Conservation (phyloP, 2,888 invertebrate species). For the Drosophila mimica region DNA sequence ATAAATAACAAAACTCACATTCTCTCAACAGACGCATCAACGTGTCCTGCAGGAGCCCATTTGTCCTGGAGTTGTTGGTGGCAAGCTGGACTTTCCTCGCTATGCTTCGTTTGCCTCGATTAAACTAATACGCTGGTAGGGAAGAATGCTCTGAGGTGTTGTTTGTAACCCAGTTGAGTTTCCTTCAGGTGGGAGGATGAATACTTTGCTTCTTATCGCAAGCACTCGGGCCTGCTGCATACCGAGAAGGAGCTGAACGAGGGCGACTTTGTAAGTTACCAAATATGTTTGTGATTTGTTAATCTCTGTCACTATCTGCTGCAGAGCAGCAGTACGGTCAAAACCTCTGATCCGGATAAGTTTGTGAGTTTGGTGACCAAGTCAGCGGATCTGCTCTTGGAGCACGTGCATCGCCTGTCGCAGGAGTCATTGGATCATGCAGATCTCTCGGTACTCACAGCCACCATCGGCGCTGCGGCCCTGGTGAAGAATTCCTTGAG, state of each 20-base stretch:
- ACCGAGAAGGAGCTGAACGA: conserved; percentile 83
- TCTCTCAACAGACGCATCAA: conserved; percentile 87
- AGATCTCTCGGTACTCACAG: conserved; percentile 91
- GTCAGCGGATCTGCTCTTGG: conserved; percentile 89
- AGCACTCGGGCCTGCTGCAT: conserved; percentile 87
- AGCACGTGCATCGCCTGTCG: conserved; percentile 91
- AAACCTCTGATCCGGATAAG: conserved; percentile 91
- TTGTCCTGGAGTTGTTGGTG: conserved; percentile 92
- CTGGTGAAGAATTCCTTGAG: conserved; percentile 91
- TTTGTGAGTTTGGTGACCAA: conserved; percentile 90
- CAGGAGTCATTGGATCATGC: conserved; percentile 95
- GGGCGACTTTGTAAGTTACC: conserved; percentile 76
- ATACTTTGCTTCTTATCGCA: conserved; percentile 91
- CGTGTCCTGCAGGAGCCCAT: conserved; percentile 91
- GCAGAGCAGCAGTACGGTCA: conserved; percentile 87
- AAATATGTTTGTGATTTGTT: neutral
- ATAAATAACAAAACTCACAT: conserved; percentile 24
- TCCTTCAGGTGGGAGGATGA: conserved; percentile 90
- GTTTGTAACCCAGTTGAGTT: conserved; percentile 9
- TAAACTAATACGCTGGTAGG: conserved; percentile 91
- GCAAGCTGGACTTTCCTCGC: conserved; percentile 92
- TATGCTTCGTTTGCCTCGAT: conserved; percentile 93
- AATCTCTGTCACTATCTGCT: conserved; percentile 50
- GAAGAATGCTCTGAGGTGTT: neutral
- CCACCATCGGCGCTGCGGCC: conserved; percentile 92